Base-by-base conservation (phyloP, 2,888 invertebrate genomes). In the Drosophila glabriapex region DNA sequence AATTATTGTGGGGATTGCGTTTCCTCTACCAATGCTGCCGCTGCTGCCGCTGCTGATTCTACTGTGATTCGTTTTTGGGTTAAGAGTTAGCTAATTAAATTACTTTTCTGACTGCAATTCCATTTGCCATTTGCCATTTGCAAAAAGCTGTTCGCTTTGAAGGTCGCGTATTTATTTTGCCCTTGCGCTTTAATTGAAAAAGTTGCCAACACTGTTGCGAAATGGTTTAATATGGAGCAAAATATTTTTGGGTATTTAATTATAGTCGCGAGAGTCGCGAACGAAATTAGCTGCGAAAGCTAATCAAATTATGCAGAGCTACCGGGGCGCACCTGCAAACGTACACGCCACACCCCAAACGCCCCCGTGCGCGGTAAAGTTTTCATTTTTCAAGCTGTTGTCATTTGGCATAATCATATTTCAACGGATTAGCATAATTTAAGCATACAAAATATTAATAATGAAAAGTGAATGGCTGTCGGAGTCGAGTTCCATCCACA, bases 401-500 rank as follows among this genome's bases (percentile, higher is more conserved):
- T 86, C 87, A 89, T 81, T 90, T 86, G 91, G 82, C 80, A 89
- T 90, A 86, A 90, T 90, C 90, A 90, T 91, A 91, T 91, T 90
- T 90, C 91, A 91, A 83, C 79, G 90, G 91, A 90, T 90, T 90
- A 89, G 90, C 90, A 90, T 90, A 91, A 91, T 90, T 90, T 91
- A 78, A 82, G 79, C 80, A 80, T 72, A 76, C 81, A 76, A 84
- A 86, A 88, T 88, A 91, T 89, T 90, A 85, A 91, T 91, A 90
- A 90, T 90, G 89, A 91, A 90, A 90, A 91, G 91, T 91, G 91
- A 90, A 86, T 86, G 89, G 84, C 75, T 68, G 76, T 67, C 67
- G 72, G 73, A 71, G 82, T 78, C 72, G 69, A 60, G 68, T 76
- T 75, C 43, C 75, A 73, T n/a, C 29, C 19, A 53, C 33, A 55